These are phyloP conservation scores for Echeneis naucrates DNA, from an alignment of 2,797 vertebrate genomes.

Conservation along the genomic window DNA sequence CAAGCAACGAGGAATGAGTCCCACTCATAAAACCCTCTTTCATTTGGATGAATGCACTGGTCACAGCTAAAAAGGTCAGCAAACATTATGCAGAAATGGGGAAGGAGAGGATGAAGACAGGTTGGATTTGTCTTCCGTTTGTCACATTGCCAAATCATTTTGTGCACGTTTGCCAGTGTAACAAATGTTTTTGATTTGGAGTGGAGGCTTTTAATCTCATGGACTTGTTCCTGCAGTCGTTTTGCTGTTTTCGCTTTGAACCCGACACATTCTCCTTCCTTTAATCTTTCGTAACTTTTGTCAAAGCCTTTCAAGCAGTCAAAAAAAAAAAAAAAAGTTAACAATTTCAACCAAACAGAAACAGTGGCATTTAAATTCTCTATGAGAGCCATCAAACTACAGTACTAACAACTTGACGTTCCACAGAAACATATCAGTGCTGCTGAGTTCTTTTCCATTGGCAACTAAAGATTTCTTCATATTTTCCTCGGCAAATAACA, in stretches of 20 bases:
- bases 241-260: constrained; percentile 9
- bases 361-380: constrained; percentile 66
- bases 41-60: constrained; percentile 73
- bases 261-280: constrained; percentile 29
- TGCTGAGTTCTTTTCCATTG: constrained; percentile 58
- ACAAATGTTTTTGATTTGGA: constrained; percentile 28
- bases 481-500: constrained; percentile 7
- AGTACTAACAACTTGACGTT: constrained; percentile 78
- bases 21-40: constrained; percentile 69
- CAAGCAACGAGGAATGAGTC: constrained; percentile 60
- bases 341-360: constrained; percentile 71
- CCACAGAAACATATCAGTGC: constrained; percentile 66
- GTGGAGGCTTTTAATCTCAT: constrained; percentile 18
- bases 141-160: constrained; percentile 30
- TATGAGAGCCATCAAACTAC: constrained; percentile 69
- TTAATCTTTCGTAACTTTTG: constrained; percentile 85
- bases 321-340: constrained; percentile 73
- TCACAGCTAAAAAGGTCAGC: constrained; percentile 70
- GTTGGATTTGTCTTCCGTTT: constrained; percentile 54
- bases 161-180: constrained; percentile 17
- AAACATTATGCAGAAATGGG: constrained; percentile 61
- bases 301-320: constrained; percentile 88
- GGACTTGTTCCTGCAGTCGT: constrained; percentile 1
- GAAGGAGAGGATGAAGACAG: constrained; percentile 40
- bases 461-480: constrained; percentile 14